phyloP scores from a whole-genome alignment of 2,888 invertebrate species.

The Hypena proboscidalis region DNA sequence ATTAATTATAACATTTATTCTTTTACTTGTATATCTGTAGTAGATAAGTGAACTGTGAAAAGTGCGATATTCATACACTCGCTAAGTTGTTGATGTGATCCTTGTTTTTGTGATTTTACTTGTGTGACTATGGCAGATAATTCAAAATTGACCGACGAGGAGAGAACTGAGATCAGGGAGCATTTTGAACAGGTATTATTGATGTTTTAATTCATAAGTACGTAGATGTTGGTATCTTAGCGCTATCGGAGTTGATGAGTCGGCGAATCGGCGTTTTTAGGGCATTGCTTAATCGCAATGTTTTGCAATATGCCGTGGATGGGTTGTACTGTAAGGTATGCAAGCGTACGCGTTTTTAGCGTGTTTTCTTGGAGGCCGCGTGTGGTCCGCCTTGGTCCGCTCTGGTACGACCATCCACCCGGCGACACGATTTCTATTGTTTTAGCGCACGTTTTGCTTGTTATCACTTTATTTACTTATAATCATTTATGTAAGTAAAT shows the following conservation, averaged over 20 bases:
- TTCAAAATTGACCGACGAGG: constrained; percentile 87
- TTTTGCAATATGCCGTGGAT: constrained; percentile 34
- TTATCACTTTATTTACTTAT: neutral
- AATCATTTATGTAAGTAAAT: neutral
- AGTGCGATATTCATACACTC: constrained; percentile 31
- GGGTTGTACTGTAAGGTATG: constrained; percentile 31
- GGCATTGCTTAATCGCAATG: constrained; percentile 15
- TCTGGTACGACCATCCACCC: constrained; percentile 4
- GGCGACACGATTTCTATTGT: neutral
- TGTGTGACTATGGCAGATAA: constrained; percentile 80
- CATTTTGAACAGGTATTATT: constrained; percentile 89
- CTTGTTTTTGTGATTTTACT: constrained; percentile 70
- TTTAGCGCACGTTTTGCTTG: neutral
- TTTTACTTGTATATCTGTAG: constrained; percentile 46
- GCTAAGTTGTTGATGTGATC: constrained; percentile 63
- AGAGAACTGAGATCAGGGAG: constrained; percentile 90
- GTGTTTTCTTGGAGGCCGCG: constrained; percentile 45
- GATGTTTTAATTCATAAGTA: constrained; percentile 21
- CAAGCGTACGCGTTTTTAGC: constrained; percentile 29
- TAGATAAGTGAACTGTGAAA: constrained; percentile 63
- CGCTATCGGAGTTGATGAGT: constrained; percentile 20
- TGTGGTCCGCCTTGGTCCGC: constrained; percentile 47
- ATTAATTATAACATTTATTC: constrained; percentile 42
- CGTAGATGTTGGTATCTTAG: neutral
- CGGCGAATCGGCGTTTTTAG: constrained; percentile 27